A percentile compares a stretch with the other conserved stretches of the same genome.
These are phyloP conservation scores for Andricus quercusramuli DNA, from an alignment of 2,888 invertebrate species.

Conservation along the genomic window DNA sequence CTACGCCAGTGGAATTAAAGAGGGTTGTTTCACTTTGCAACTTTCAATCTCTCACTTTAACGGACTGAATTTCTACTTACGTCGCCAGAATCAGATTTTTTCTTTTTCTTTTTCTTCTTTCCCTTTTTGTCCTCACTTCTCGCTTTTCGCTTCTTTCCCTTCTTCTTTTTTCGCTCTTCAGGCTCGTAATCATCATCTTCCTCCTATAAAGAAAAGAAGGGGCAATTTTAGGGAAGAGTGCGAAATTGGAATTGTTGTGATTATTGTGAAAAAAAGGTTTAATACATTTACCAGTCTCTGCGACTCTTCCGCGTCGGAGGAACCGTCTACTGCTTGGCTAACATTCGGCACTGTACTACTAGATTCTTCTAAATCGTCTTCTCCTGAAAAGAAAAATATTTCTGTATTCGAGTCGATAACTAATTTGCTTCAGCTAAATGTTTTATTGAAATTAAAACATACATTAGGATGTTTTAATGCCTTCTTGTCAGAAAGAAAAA, in stretches of 20 bases:
- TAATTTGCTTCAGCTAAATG: background rate
- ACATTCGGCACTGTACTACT: slow-evolving; percentile 75
- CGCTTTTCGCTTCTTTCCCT: slow-evolving; percentile 96
- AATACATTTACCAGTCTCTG: slow-evolving; percentile 71
- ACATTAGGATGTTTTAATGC: background rate
- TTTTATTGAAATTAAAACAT: background rate
- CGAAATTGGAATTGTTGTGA: background rate
- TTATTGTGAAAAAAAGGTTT: slow-evolving; percentile 20
- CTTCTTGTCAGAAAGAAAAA: background rate
- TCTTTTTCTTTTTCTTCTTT: slow-evolving; percentile 96
- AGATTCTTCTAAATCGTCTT: slow-evolving; percentile 84
- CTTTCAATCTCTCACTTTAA: background rate
- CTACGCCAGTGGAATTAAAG: background rate
- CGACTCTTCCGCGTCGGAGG: slow-evolving; percentile 87
- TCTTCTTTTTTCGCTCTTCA: slow-evolving; percentile 93
- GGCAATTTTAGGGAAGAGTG: slow-evolving; percentile 26
- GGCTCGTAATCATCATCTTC: slow-evolving; percentile 94
- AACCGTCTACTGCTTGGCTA: slow-evolving; percentile 84
- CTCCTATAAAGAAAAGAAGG: slow-evolving; percentile 79
- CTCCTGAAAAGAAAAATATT: slow-evolving; percentile 50
- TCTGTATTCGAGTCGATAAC: background rate
- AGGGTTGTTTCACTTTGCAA: background rate
- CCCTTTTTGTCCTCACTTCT: slow-evolving; percentile 94
- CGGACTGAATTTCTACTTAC: slow-evolving; percentile 73
- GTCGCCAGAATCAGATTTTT: slow-evolving; percentile 94